Evolutionary conservation across 2,797 vertebrate species (phyloP).

Genomic region (Helicolenus hilgendorfi): DNA sequence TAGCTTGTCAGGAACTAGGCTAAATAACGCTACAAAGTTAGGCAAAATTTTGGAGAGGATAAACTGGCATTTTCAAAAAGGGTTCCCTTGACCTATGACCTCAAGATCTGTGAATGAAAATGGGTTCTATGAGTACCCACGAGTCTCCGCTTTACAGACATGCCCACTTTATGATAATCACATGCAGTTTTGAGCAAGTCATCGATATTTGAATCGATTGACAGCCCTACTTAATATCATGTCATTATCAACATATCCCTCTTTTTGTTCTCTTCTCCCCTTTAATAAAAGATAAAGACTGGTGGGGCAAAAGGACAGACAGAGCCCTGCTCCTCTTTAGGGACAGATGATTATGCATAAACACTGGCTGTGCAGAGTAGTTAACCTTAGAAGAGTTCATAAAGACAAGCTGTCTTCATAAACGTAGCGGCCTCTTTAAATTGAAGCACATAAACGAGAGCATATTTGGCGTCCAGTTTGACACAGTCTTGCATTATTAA

Average conservation of each 20-base stretch:
- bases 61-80: not conserved
- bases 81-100: not conserved
- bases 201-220: no score
- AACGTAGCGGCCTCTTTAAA: slow-evolving; percentile 5
- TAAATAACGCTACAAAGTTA: not conserved
- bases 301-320: not conserved
- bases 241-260: not conserved
- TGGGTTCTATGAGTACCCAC: not conserved
- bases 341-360: slow-evolving; percentile 37
- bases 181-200: not conserved
- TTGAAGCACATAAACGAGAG: slow-evolving; percentile 45
- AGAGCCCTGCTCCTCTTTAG: not conserved
- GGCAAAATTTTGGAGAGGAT: not conserved
- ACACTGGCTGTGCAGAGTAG: slow-evolving; percentile 17
- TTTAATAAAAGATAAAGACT: not conserved
- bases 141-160: not conserved
- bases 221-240: not conserved
- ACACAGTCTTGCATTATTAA: slow-evolving; percentile 51
- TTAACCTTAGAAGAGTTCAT: slow-evolving; percentile 38
- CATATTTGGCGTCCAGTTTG: slow-evolving; percentile 34
- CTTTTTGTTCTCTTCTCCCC: not conserved
- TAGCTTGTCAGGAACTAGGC: no score
- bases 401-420: slow-evolving; percentile 39
- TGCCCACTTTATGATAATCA: not conserved
- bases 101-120: not conserved